phyloP scores from a whole-genome alignment of 64 coral and sea anemone species.

The Actinia equina region DNA sequence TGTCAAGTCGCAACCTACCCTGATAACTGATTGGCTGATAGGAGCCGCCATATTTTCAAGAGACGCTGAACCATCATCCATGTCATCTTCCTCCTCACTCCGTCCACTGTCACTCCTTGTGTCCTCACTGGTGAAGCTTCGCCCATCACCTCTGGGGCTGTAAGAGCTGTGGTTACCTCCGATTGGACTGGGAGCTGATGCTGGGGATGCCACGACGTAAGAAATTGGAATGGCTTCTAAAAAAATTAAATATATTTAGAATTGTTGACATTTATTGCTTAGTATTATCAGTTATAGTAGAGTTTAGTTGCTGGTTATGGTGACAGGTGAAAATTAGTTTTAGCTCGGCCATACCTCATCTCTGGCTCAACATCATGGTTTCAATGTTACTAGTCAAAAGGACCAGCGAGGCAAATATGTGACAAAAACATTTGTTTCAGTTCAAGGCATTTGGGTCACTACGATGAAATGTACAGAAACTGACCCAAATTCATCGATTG shows the following conservation, averaged over 20 bases:
- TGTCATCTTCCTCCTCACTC: conserved; percentile 86
- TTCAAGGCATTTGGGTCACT: no score
- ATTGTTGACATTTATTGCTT: no score
- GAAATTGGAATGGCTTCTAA: conserved; percentile 80
- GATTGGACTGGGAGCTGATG: conserved; percentile 40
- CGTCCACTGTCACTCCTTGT: conserved; percentile 89
- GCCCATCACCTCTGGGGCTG: conserved; percentile 79
- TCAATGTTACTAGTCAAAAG: no score
- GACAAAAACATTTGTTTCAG: no score
- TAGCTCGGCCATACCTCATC: no score
- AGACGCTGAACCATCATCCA: conserved; percentile 57
- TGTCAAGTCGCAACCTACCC: conserved; percentile 18
- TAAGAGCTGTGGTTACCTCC: conserved; percentile 66
- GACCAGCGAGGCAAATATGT: no score
- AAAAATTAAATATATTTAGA: neutral
- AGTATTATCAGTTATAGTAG: no score
- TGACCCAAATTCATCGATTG: no score
- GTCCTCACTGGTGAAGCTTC: conserved; percentile 88
- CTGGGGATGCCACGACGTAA: conserved; percentile 74
- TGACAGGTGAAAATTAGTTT: no score
- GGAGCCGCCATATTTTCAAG: conserved; percentile 32
- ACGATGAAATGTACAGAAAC: no score
- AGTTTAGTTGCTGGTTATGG: no score
- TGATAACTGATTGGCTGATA: conserved; percentile 61
- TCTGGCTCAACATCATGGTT: no score